Base-by-base conservation (phyloP, 1,140 invertebrate species). In the Frieseomelitta varia region DNA sequence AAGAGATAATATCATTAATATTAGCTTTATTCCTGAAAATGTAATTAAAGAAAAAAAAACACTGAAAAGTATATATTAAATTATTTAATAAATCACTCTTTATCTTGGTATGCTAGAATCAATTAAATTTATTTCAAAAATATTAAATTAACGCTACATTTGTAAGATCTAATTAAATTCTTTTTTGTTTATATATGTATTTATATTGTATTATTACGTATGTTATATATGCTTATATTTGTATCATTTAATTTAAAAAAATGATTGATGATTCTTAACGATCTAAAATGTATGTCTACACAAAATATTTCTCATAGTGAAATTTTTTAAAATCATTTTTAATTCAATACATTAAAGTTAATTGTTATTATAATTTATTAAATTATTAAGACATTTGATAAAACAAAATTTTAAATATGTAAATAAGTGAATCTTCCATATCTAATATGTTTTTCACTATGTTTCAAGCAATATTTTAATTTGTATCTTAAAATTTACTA, bases 351-450 rank as follows among this genome's bases (percentile, higher is more conserved):
- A 27, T 65, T 8, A 58, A 15, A 30, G 21, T 39, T 39, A 11
- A 58, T 1, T 56, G 51, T 56, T 34, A 73, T 73, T 34, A 55
- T 30, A 73, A 73, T 58, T 58, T 56, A 39, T 39, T 58, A 21
- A 61, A 61, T 61, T 73, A 73, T 73, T 75, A 34, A 58, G 21
- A n/a, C 15, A 53, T n/a, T 24, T 65, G 39, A 77, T 27, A 47
- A 34, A 47, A 75, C 34, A 63, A 24, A 47, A 47, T 47, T 47
- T 24, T 14, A 77, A 27, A n/a, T 12, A 63, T 65, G 58, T 19
- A 51, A 65, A 39, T 63, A 30, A 47, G 24, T 27, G 24, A 24
- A 24, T 63, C 21, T 63, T 63, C 10, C 47, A 27, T 51, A 8
- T 39, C 34, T 58, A 24, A 63, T 34, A n/a, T 65, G 6, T 11